These are phyloP conservation scores for Euplagia quadripunctaria DNA, from an alignment of 2,888 invertebrate genomes.

Conservation along the genomic window DNA sequence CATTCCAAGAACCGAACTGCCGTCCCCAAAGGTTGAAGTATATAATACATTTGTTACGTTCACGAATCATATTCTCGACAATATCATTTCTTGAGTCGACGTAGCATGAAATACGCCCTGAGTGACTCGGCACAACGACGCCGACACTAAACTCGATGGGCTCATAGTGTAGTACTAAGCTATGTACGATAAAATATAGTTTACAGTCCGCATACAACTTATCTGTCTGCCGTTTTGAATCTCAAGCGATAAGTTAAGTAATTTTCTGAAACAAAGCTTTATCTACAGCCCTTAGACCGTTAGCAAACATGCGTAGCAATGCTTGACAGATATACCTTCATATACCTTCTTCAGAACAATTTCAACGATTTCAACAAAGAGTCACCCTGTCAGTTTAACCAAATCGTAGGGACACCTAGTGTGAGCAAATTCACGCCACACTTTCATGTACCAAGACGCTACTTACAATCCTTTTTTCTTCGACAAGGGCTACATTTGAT, in stretches of 20 bases:
- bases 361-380: no score
- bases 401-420: no score
- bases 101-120: conserved; percentile 86
- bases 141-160: conserved; percentile 69
- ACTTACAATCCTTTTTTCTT: no score
- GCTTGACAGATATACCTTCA: no score
- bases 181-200: conserved; percentile 32
- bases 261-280: no score
- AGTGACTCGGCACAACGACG: conserved; percentile 85
- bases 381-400: no score
- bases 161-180: conserved; percentile 40
- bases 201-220: neutral
- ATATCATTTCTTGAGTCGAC: conserved; percentile 86
- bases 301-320: no score
- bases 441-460: no score
- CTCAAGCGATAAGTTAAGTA: neutral
- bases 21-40: conserved; percentile 50
- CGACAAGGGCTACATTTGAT: no score
- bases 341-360: no score
- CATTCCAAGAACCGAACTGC: conserved; percentile 33
- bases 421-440: no score
- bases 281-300: no score
- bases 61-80: conserved; percentile 84
- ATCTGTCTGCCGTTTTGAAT: neutral
- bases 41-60: conserved; percentile 83